Evolutionary conservation across 2,888 invertebrate species (phyloP).

Genomic region (Hyposoter dolosus): DNA sequence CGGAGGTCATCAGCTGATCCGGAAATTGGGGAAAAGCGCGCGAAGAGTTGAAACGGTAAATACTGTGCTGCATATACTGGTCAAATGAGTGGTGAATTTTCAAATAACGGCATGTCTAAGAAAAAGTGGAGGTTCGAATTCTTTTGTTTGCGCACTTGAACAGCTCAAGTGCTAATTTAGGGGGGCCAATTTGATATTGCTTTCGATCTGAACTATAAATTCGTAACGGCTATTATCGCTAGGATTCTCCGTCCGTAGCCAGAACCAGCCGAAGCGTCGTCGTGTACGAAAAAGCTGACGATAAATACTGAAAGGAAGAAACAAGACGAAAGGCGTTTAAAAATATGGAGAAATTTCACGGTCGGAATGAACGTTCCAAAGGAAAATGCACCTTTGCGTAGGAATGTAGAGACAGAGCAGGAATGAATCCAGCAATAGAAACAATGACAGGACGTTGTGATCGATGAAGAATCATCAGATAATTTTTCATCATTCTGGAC

Average conservation of each 20-base stretch:
- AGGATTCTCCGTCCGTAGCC: slow-evolving; percentile 2
- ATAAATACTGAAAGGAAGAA: slow-evolving; percentile 52
- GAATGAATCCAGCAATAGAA: slow-evolving; percentile 63
- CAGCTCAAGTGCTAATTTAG: too few relatives aligned
- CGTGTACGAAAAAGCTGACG: slow-evolving; percentile 62
- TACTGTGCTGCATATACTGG: too few relatives aligned
- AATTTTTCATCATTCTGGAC: slow-evolving; percentile 38
- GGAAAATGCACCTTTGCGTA: slow-evolving; percentile 25
- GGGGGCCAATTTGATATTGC: too few relatives aligned
- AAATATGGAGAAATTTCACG: neutral
- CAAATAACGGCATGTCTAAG: too few relatives aligned
- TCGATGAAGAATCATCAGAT: slow-evolving; percentile 42
- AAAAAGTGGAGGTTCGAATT: too few relatives aligned
- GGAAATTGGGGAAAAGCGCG: too few relatives aligned
- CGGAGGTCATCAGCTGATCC: too few relatives aligned
- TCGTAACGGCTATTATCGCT: neutral
- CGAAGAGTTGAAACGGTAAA: too few relatives aligned
- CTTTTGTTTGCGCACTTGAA: too few relatives aligned
- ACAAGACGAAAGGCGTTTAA: neutral
- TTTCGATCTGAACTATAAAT: neutral
- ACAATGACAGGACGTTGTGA: slow-evolving; percentile 60
- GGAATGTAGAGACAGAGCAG: slow-evolving; percentile 65
- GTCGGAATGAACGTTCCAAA: neutral
- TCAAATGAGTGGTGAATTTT: too few relatives aligned
- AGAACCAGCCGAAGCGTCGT: slow-evolving; percentile 59